These are phyloP conservation scores for Manis javanica DNA, from an alignment of 2,797 vertebrate genomes.

Conservation along the genomic window DNA sequence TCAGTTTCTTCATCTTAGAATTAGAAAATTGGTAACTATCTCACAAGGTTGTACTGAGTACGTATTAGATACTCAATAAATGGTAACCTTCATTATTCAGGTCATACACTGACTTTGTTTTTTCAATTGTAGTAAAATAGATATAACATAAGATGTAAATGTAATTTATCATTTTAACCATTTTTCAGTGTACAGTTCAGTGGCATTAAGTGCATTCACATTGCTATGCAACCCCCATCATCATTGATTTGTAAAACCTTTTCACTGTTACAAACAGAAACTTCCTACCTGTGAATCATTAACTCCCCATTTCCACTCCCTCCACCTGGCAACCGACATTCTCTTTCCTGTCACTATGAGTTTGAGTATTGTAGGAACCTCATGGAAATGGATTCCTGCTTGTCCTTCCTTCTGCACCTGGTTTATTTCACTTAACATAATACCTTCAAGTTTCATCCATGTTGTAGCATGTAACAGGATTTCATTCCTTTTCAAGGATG, in stretches of 20 bases:
- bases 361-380: no score
- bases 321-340: neutral
- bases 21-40: neutral
- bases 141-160: neutral
- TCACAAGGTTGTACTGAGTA: neutral
- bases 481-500: neutral
- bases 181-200: neutral
- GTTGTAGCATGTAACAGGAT: neutral
- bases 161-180: neutral
- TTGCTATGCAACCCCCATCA: neutral
- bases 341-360: neutral
- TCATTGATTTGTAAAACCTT: neutral
- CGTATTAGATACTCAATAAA: neutral
- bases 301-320: neutral
- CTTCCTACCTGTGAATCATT: no score
- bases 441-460: neutral
- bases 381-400: neutral
- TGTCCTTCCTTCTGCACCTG: neutral
- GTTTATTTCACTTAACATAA: neutral
- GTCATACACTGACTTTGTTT: neutral
- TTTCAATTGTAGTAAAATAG: neutral
- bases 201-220: neutral
- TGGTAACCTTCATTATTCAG: neutral
- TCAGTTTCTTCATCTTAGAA: slow-evolving; percentile 52
- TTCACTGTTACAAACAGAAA: neutral